Base-by-base conservation (phyloP, 2,113 vertebrate genomes). In the Marmota monax region DNA sequence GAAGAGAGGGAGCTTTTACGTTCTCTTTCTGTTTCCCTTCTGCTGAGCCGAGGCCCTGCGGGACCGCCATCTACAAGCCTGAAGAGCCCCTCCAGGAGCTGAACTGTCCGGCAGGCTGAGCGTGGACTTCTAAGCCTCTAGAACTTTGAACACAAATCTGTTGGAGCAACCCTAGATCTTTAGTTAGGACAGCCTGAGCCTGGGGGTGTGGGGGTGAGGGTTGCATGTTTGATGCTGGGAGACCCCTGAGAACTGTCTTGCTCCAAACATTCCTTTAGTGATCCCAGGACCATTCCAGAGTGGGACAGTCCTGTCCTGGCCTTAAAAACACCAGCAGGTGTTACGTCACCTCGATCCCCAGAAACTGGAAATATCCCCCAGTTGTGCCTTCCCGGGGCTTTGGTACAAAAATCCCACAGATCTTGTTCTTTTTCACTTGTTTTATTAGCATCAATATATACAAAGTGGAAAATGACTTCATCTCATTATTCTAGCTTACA, bases 371-470 rank as follows among this genome's bases (percentile, higher is more conserved):
- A 56, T 10, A 7, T 0, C 0, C 48, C 37, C 1, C 12, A 13
- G 42, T 0, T 2, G 29, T 16, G 76, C 13, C 18, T 17, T 2
- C 34, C 7, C 5, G 51, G 48, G 58, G 58, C 4, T 0, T 14
- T 34, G 17, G 29, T 32, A 96, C 83, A 95, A 72, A 96, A 63
- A 37, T n/a, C n/a, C 65, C 23, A 5, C 1, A 61, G 77, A 48
- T 1, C 48, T 96, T 48, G 2, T 96, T 98, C 12, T 96, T 98
- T 97, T 97, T 95, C 70, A 94, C 79, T 82, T 51, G 58, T 97
- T 97, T 98, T 98, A 98, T 97, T 97, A 97, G 97, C 97, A 96
- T 97, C 97, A 97, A 96, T 97, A 97, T 98, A 97, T 97, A 98
- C 98, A 98, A 98, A 96, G 94, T 97, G 97, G 98, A 98, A 97